Evolutionary conservation across 92 coral and sea anemone genomes (phyloP).

Genomic region (Pocillopora meandrina): DNA sequence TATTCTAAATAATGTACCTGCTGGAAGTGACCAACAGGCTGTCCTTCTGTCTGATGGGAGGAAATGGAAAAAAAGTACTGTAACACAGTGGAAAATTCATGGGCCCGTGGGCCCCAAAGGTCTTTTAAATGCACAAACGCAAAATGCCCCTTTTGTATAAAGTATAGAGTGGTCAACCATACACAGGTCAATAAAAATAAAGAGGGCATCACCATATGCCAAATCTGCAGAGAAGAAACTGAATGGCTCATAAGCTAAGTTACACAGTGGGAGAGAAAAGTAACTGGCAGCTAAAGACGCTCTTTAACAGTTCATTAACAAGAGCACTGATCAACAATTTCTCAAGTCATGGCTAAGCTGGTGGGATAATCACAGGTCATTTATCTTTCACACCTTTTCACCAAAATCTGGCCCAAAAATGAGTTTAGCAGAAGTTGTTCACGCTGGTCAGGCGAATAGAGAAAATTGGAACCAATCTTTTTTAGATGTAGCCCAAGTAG

Average conservation of each 20-base stretch:
- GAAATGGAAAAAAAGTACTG: conserved; percentile 1
- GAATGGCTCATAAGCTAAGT: conserved; percentile 33
- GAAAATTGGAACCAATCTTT: conserved; percentile 28
- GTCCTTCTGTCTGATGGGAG: background rate
- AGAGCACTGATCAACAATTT: conserved; percentile 12
- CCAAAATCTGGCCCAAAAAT: conserved; percentile 25
- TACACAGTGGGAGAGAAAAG: conserved; percentile 42
- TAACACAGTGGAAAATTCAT: no score
- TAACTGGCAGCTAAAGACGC: conserved; percentile 3
- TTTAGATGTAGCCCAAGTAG: conserved; percentile 40
- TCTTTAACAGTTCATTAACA: conserved; percentile 25
- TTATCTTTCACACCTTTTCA: conserved; percentile 46
- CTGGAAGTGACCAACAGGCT: background rate
- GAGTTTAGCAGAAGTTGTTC: conserved; percentile 43
- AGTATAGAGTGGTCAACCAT: conserved; percentile 60
- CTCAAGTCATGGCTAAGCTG: conserved; percentile 21
- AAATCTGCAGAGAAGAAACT: conserved; percentile 28
- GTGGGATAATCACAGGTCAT: conserved; percentile 39
- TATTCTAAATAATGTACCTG: background rate
- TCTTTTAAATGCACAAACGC: no score
- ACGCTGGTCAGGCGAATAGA: conserved; percentile 39
- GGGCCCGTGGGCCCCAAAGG: no score
- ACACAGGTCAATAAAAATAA: conserved; percentile 54
- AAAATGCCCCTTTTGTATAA: no score
- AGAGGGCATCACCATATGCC: conserved; percentile 13